Percentiles rank a stretch among this genome's conserved stretches.
phyloP scores from a whole-genome alignment of 1,140 invertebrate species.

The Hyles euphorbiae region DNA sequence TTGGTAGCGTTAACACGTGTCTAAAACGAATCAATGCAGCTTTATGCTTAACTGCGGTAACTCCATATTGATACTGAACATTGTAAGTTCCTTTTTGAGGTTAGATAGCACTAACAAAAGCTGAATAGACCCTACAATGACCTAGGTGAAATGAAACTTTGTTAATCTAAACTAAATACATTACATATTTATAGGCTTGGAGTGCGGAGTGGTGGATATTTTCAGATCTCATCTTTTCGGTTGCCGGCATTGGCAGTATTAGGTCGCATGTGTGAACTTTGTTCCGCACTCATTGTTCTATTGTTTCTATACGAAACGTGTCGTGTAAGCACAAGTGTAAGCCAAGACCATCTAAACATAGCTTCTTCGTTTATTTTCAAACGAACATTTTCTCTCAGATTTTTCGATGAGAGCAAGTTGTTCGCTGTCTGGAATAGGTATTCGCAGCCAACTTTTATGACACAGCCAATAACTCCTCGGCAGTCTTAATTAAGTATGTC shows the following conservation, averaged over 20 bases:
- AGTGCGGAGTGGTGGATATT: not conserved
- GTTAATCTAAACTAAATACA: no score
- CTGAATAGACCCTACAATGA: no score
- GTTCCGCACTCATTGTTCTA: slow-evolving; percentile 54
- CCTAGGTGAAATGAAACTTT: no score
- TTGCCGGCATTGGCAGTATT: slow-evolving; percentile 42
- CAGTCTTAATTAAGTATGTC: slow-evolving; percentile 46
- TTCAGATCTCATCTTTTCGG: slow-evolving; percentile 34
- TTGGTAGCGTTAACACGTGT: no score
- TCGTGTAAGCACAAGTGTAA: slow-evolving; percentile 55
- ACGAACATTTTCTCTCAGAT: no score
- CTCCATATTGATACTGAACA: not conserved
- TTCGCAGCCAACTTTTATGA: slow-evolving; percentile 26
- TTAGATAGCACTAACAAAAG: no score
- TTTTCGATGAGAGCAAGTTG: slow-evolving; percentile 1
- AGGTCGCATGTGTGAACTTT: slow-evolving; percentile 63
- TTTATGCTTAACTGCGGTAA: no score
- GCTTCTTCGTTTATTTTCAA: not conserved
- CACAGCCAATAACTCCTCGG: slow-evolving; percentile 20
- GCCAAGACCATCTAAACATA: slow-evolving; percentile 27
- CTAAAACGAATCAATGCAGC: no score
- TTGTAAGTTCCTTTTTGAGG: not conserved
- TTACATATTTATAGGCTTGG: no score
- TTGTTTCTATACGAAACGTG: slow-evolving; percentile 52
- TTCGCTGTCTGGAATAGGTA: slow-evolving; percentile 19